Evolutionary conservation across 2,888 invertebrate genomes (phyloP).

Genomic region (Girardia tigrina): DNA sequence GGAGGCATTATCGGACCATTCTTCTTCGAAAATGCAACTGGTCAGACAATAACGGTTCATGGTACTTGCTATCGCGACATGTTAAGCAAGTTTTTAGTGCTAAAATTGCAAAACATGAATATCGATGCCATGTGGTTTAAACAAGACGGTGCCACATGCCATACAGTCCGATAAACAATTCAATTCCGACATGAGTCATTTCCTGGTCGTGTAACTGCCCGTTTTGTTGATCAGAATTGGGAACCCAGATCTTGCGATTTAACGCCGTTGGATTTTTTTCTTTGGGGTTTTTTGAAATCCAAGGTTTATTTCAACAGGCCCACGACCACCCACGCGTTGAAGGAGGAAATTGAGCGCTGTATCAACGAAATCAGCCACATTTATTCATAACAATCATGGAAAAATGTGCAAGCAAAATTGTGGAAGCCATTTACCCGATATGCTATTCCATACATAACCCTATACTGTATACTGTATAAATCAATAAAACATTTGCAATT

Average conservation of each 20-base stretch:
- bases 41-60: not conserved
- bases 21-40: conserved; percentile 43
- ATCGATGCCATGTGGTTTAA: not conserved
- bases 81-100: not conserved
- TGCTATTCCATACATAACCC: not conserved
- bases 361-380: too few species aligned
- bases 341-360: not conserved
- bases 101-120: not conserved
- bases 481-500: too few species aligned
- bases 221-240: not conserved
- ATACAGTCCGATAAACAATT: not conserved
- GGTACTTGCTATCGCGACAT: not conserved
- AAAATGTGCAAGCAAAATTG: not conserved
- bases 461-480: too few species aligned
- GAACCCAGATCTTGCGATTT: not conserved
- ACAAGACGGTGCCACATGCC: not conserved
- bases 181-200: not conserved
- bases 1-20: conserved; percentile 45
- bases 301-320: not conserved
- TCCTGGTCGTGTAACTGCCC: not conserved
- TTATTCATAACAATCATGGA: too few species aligned
- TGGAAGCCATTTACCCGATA: not conserved
- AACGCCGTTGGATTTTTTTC: not conserved
- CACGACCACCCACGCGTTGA: not conserved
- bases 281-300: not conserved